Evolutionary conservation across 2,888 invertebrate species (phyloP).

Genomic region (Pantelozetes paolii): DNA sequence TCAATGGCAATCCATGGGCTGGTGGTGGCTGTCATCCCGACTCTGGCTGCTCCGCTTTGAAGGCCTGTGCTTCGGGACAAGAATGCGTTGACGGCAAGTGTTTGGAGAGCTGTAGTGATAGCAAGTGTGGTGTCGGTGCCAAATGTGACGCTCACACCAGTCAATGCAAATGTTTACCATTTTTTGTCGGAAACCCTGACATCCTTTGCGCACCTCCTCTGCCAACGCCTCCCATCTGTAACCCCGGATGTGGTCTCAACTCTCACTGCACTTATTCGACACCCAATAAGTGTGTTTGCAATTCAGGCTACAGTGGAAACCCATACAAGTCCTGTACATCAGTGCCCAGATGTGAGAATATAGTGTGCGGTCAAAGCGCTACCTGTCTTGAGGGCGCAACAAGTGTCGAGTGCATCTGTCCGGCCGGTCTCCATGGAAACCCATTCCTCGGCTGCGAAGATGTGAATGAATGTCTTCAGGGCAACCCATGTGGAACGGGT

Average conservation of each 20-base stretch:
- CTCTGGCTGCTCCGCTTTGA: slow-evolving; percentile 42
- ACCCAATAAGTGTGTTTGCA: slow-evolving; percentile 74
- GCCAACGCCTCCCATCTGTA: slow-evolving; percentile 69
- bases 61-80: slow-evolving; percentile 45
- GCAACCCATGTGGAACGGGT: slow-evolving; percentile 57
- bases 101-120: slow-evolving; percentile 71
- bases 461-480: slow-evolving; percentile 54
- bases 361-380: slow-evolving; percentile 68
- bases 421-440: slow-evolving; percentile 64
- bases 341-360: slow-evolving; percentile 45
- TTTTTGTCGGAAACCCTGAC: slow-evolving; percentile 83
- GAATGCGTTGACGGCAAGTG: slow-evolving; percentile 45
- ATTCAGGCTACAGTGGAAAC: slow-evolving; percentile 77
- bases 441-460: slow-evolving; percentile 72
- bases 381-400: slow-evolving; percentile 71
- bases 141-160: slow-evolving; percentile 73
- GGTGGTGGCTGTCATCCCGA: slow-evolving; percentile 71
- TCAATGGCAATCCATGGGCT: slow-evolving; percentile 72
- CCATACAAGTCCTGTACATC: slow-evolving; percentile 72
- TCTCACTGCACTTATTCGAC: slow-evolving; percentile 79
- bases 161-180: slow-evolving; percentile 78
- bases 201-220: slow-evolving; percentile 82
- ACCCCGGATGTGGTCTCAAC: slow-evolving; percentile 72
- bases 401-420: slow-evolving; percentile 71
- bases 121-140: slow-evolving; percentile 82